Conservation (phyloP, 1,140 invertebrate genomes). For the Neodiprion lecontei region DNA sequence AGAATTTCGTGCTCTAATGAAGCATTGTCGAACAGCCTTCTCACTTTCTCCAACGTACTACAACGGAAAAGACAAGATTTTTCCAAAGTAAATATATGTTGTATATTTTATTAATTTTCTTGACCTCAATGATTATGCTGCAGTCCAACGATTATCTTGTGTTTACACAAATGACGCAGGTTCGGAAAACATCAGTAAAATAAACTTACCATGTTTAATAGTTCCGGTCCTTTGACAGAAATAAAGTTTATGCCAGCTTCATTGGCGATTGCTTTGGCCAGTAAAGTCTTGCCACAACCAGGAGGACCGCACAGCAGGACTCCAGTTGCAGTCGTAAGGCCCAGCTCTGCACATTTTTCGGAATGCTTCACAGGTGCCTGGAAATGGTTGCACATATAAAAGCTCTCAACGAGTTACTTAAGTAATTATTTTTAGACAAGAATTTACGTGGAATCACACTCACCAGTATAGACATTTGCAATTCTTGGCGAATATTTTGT, state of each 20-base stretch:
- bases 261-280: conserved; percentile 95
- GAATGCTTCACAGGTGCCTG: conserved; percentile 89
- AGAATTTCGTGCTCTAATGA: conserved; percentile 92
- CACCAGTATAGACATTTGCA: conserved; percentile 90
- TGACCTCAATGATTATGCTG: conserved; percentile 13
- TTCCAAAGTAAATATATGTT: conserved; percentile 17
- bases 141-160: conserved; percentile 4
- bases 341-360: conserved; percentile 79
- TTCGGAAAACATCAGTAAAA: conserved; percentile 2
- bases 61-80: conserved; percentile 40
- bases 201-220: conserved; percentile 87
- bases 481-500: conserved; percentile 84
- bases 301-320: conserved; percentile 94
- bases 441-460: conserved; percentile 34
- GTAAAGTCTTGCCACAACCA: conserved; percentile 90
- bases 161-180: conserved; percentile 4
- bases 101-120: conserved; percentile 6
- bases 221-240: conserved; percentile 95
- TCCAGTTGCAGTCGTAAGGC: conserved; percentile 82
- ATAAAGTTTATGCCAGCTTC: conserved; percentile 97
- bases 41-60: conserved; percentile 99
- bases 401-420: conserved; percentile 9
- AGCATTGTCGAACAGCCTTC: conserved; percentile 92
- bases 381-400: conserved; percentile 33
- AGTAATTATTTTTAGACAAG: conserved; percentile 11